These are phyloP conservation scores for Hecatera dysodea DNA, from an alignment of 2,888 invertebrate genomes.

Conservation along the genomic window DNA sequence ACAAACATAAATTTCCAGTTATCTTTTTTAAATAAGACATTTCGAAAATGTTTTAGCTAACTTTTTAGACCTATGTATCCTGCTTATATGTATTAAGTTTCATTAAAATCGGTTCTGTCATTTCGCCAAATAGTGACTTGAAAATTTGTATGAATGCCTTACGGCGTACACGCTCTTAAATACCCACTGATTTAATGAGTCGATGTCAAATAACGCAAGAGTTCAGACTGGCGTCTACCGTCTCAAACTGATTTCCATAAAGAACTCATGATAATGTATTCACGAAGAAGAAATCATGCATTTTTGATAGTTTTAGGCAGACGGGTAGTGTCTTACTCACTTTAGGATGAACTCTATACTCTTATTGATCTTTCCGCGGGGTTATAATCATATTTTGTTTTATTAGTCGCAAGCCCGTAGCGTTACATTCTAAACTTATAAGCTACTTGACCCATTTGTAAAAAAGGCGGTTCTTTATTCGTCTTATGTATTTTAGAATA, in stretches of 20 bases:
- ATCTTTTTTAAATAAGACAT: no score
- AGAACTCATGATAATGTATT: background rate
- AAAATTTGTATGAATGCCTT: no score
- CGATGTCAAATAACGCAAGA: conserved; percentile 32
- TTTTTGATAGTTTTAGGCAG: background rate
- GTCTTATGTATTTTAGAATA: background rate
- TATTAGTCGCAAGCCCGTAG: background rate
- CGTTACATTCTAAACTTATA: background rate
- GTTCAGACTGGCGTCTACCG: conserved; percentile 19
- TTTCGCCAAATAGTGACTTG: no score
- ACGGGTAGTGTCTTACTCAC: background rate
- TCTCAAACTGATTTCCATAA: conserved; percentile 9
- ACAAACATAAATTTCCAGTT: no score
- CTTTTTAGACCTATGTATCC: no score
- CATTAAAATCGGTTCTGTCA: no score
- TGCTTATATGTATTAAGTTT: no score
- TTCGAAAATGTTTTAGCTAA: no score
- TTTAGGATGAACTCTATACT: background rate
- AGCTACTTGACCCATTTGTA: no score
- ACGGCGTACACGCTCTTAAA: no score
- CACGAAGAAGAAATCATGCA: background rate
- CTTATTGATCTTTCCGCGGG: background rate
- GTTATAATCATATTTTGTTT: background rate
- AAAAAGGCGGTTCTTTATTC: no score
- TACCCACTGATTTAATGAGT: conserved; percentile 24